Evolutionary conservation across 2,888 invertebrate genomes (phyloP), one percentile per base, ranked within the genome.

Genomic region (Chelonus formosanus): DNA sequence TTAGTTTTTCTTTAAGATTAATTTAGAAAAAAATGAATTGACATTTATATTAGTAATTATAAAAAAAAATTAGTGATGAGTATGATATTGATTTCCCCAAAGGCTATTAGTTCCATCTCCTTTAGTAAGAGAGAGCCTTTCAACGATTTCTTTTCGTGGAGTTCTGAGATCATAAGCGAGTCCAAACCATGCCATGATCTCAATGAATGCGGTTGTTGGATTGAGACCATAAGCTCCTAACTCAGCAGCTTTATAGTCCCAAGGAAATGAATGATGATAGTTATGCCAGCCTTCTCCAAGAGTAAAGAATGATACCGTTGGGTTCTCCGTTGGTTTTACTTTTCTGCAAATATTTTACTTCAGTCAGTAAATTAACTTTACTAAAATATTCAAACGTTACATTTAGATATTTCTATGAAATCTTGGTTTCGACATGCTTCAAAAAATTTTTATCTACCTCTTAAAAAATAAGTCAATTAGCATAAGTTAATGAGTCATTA

Each of bases 191-290:
- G 78, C 76, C 83, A 82, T 81, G 40, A 75, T 55, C 61, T 82
- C 79, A 68, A 84, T 81, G 65, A 84, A 79, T 40, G 67, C 78
- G 5, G 80, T 78, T 32, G 79, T 75, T 4, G 70, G 58, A 69
- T 84, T 85, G 50, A 79, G 74, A 20, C 75, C 72, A 68, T 77
- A 81, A 52, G 70, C 70, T 6, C 81, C 80, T 32, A 81, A 71
- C 65, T 83, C 81, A 5, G 80, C 72, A 7, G 80, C 80, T 70
- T 80, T 81, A 73, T 83, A 82, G 73, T 83, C 85, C 84, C 87
- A 87, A 4, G 90, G 89, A 79, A 89, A 90, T 7, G 86, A 85
- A 75, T 89, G 90, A 77, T 90, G 89, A 80, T 89, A 90, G 82
- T 90, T 90, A 81, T 90, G 89, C 86, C 88, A 90, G 34, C 89